A percentile compares a stretch with the other conserved stretches of the same genome.
Conservation (phyloP, 2,888 invertebrate species). For the Syrista parreyssii region DNA sequence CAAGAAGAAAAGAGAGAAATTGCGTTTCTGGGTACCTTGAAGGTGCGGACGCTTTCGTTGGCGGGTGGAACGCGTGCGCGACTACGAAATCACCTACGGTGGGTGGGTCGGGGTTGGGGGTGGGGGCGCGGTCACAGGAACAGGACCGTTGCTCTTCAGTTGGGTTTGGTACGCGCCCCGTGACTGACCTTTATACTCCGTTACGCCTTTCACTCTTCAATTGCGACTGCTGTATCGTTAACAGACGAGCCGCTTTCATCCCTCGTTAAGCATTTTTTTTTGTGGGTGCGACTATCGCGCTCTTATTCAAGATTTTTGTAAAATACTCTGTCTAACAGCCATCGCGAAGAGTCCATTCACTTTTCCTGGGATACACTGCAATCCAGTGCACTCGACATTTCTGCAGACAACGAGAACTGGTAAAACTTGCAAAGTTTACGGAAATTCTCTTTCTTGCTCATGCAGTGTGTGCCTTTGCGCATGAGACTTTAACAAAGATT, state of each 20-base stretch:
- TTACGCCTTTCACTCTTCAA: background rate
- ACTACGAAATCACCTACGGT: conserved; percentile 38
- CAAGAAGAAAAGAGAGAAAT: background rate
- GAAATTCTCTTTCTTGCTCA: background rate
- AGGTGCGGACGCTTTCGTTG: conserved; percentile 30
- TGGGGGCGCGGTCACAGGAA: conserved; percentile 57
- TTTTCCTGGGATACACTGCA: background rate
- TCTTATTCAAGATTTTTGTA: background rate
- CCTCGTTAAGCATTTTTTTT: background rate
- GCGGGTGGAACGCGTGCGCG: conserved; percentile 59
- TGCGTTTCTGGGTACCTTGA: background rate
- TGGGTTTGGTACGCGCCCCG: conserved; percentile 62
- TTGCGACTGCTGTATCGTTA: background rate
- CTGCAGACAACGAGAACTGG: background rate
- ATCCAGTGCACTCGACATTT: background rate
- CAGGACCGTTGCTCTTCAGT: conserved; percentile 55
- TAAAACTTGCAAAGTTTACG: background rate
- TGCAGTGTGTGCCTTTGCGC: background rate
- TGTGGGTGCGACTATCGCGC: background rate
- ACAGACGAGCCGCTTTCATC: background rate
- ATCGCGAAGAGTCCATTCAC: background rate
- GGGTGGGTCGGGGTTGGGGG: conserved; percentile 24
- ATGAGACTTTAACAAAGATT: background rate
- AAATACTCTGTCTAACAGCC: background rate
- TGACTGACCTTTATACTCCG: conserved; percentile 37